Evolutionary conservation across 2,888 invertebrate species (phyloP).

Genomic region (Sphinx pinastri): DNA sequence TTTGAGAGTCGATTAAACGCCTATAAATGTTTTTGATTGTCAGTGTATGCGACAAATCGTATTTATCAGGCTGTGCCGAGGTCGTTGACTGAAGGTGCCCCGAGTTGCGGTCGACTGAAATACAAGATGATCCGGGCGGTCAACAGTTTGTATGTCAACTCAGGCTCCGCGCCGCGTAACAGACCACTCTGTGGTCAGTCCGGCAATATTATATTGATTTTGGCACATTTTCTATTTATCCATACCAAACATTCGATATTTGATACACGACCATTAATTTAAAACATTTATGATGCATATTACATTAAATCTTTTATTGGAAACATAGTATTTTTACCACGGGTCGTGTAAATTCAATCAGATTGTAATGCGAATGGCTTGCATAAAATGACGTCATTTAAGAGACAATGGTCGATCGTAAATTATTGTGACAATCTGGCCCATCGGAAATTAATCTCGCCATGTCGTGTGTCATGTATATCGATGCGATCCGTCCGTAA

Average conservation of each 20-base stretch:
- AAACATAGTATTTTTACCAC: slow-evolving; percentile 24
- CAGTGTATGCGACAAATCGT: slow-evolving; percentile 58
- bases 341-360: slow-evolving; percentile 51
- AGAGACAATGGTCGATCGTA: slow-evolving; percentile 80
- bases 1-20: slow-evolving; percentile 69
- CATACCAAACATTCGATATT: background rate
- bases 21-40: slow-evolving; percentile 70
- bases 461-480: slow-evolving; percentile 73
- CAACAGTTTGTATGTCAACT: slow-evolving; percentile 54
- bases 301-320: slow-evolving; percentile 19
- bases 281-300: slow-evolving; percentile 8
- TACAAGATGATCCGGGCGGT: slow-evolving; percentile 68
- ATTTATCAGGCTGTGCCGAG: slow-evolving; percentile 62
- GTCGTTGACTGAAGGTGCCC: slow-evolving; percentile 68
- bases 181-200: slow-evolving; percentile 44
- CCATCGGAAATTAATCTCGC: slow-evolving; percentile 80
- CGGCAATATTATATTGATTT: slow-evolving; percentile 23
- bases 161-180: slow-evolving; percentile 39
- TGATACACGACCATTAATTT: slow-evolving; percentile 2
- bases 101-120: slow-evolving; percentile 73
- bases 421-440: slow-evolving; percentile 80
- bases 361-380: slow-evolving; percentile 56
- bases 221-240: slow-evolving; percentile 26
- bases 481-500: slow-evolving; percentile 63
- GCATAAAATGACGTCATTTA: slow-evolving; percentile 73